Conservation (phyloP, 2,113 vertebrate genomes). For the Arvicanthis niloticus region DNA sequence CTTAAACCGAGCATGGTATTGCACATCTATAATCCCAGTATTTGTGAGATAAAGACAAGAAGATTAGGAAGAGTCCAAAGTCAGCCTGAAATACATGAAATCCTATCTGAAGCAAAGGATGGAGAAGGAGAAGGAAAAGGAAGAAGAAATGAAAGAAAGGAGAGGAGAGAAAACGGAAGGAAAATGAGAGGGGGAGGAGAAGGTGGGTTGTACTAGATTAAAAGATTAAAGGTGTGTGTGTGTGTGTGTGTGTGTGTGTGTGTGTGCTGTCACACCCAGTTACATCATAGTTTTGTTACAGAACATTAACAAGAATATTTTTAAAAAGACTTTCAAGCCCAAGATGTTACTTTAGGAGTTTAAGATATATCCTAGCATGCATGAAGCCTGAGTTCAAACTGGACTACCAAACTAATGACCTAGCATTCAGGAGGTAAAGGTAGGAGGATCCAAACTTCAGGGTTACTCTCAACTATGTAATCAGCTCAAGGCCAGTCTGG, state of each 20-base stretch:
- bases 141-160: background rate
- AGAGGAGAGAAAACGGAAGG: background rate
- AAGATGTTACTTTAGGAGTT: background rate
- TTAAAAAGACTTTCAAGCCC: background rate
- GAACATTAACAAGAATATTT: background rate
- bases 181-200: background rate
- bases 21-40: background rate
- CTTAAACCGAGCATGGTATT: background rate
- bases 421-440: background rate
- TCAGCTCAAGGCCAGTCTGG: background rate
- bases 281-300: background rate
- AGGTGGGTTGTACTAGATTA: too few species aligned
- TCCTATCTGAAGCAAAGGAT: background rate
- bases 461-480: background rate
- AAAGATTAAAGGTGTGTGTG: background rate
- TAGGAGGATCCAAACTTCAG: background rate
- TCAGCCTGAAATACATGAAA: background rate
- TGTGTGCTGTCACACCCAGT: background rate
- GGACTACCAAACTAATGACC: background rate
- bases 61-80: background rate
- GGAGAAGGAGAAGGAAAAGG: background rate
- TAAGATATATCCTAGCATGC: background rate
- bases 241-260: too few species aligned
- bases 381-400: background rate
- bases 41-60: background rate